These are phyloP conservation scores for Drosophila pachea DNA, from an alignment of 1,140 invertebrate genomes.

Conservation along the genomic window DNA sequence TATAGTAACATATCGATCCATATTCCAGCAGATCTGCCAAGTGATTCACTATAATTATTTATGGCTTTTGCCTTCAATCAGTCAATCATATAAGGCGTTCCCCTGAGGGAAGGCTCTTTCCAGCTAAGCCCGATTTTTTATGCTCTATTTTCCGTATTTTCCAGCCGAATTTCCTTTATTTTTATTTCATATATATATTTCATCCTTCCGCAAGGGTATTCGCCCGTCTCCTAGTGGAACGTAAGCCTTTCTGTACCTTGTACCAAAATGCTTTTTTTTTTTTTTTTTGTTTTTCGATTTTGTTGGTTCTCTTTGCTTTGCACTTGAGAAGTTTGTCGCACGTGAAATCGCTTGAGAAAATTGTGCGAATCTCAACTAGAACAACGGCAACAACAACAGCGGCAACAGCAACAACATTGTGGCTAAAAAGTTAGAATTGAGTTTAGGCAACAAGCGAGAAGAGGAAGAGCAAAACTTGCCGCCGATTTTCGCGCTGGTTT, in stretches of 20 bases:
- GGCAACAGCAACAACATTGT: conserved; percentile 8
- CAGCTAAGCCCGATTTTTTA: too few relatives aligned
- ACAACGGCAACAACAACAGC: conserved; percentile 49
- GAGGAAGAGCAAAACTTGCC: conserved; percentile 50
- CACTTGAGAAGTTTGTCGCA: conserved; percentile 76
- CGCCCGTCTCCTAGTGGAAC: background rate
- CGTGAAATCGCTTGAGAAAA: conserved; percentile 76
- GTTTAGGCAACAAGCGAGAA: conserved; percentile 18
- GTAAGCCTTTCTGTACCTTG: background rate
- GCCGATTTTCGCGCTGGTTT: conserved; percentile 20
- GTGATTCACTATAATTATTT: too few relatives aligned
- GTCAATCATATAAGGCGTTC: too few relatives aligned
- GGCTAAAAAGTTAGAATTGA: conserved; percentile 39
- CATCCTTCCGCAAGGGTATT: background rate
- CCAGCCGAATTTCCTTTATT: background rate
- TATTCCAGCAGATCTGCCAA: too few relatives aligned
- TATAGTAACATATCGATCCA: too few relatives aligned
- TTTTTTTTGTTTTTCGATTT: conserved; percentile 16
- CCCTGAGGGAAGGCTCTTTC: too few relatives aligned
- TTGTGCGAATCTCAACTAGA: conserved; percentile 62
- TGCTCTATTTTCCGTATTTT: background rate
- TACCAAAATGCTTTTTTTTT: background rate
- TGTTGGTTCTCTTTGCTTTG: conserved; percentile 68
- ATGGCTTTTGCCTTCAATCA: too few relatives aligned
- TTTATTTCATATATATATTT: background rate